phyloP scores from a whole-genome alignment of 2,888 invertebrate genomes.

The Nomada flava region DNA sequence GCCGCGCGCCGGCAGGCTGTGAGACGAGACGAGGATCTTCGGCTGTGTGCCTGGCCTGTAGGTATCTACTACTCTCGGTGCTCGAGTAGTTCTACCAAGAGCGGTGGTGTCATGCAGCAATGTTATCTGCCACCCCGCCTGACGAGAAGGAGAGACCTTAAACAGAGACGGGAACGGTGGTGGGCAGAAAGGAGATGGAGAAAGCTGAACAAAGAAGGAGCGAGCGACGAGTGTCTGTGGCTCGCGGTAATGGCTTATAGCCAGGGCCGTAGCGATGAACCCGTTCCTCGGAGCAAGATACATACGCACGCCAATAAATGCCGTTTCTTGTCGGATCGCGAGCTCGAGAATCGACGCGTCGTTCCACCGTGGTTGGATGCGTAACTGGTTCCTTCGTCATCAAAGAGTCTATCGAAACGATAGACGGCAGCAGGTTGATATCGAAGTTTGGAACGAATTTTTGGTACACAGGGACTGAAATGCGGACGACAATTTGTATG shows the following conservation, averaged over 20 bases:
- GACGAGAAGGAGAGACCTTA: conserved; percentile 68
- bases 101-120: conserved; percentile 81
- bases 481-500: neutral
- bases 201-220: conserved; percentile 46
- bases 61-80: conserved; percentile 73
- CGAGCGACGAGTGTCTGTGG: conserved; percentile 67
- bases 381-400: conserved; percentile 32
- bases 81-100: conserved; percentile 81
- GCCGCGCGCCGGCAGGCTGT: conserved; percentile 7
- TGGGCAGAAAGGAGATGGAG: conserved; percentile 47
- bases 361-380: conserved; percentile 20
- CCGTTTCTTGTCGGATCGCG: conserved; percentile 5
- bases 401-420: neutral
- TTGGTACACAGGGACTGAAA: neutral
- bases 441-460: neutral
- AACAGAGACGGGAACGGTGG: conserved; percentile 39
- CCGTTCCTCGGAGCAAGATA: conserved; percentile 31
- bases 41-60: conserved; percentile 52
- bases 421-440: neutral
- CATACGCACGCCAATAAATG: neutral
- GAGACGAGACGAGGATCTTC: conserved; percentile 52
- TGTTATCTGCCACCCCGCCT: conserved; percentile 82
- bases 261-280: conserved; percentile 76
- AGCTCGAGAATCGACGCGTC: conserved; percentile 10
- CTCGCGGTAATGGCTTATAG: conserved; percentile 82